phyloP scores from a whole-genome alignment of 2,797 vertebrate genomes.

The Oryzias sinensis region DNA sequence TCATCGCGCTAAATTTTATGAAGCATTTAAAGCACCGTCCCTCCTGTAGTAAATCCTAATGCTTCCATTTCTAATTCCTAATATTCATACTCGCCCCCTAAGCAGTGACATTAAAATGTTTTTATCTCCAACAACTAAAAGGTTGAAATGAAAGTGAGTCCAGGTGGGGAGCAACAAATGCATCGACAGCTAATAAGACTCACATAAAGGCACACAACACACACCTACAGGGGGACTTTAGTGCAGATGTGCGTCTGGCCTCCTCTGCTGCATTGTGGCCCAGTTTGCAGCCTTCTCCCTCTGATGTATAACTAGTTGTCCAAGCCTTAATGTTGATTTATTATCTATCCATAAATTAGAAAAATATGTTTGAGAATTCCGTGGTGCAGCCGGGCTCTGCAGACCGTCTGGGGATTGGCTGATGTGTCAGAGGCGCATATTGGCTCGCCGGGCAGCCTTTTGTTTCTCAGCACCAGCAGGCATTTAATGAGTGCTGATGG shows the following conservation, averaged over 20 bases:
- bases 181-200: conserved; percentile 24
- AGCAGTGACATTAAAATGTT: conserved; percentile 77
- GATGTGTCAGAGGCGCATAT: conserved; percentile 99
- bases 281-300: conserved; percentile 95
- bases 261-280: conserved; percentile 85
- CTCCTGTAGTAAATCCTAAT: conserved; percentile 82
- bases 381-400: conserved; percentile 92
- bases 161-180: conserved; percentile 49
- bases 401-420: conserved; percentile 97
- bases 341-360: conserved; percentile 99
- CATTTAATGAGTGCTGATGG: conserved; percentile 99
- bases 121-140: conserved; percentile 72
- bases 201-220: neutral
- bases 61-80: conserved; percentile 74
- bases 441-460: conserved; percentile 94
- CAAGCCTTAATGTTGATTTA: conserved; percentile 99
- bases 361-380: conserved; percentile 99
- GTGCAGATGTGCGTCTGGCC: conserved; percentile 78
- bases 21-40: conserved; percentile 81
- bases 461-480: conserved; percentile 99
- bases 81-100: conserved; percentile 74
- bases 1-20: conserved; percentile 84
- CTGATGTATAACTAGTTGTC: conserved; percentile 99
- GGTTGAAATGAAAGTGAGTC: conserved; percentile 64
- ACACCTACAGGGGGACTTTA: conserved; percentile 50